phyloP scores from a whole-genome alignment of 2,797 vertebrate species.

The Leucoraja ocellata region DNA sequence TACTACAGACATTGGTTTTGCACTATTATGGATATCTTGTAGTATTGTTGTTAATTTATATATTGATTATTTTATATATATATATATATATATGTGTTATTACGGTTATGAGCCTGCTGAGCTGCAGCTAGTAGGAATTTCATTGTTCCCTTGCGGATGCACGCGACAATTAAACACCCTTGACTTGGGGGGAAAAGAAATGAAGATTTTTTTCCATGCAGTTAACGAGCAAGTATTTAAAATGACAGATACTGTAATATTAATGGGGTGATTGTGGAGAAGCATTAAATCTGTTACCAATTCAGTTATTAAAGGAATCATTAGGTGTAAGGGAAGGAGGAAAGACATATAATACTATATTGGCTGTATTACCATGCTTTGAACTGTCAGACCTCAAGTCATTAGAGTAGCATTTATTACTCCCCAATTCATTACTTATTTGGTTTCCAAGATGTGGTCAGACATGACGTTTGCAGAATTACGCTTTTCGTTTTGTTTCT shows the following conservation, averaged over 20 bases:
- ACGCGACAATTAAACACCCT: no score
- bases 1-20: no score
- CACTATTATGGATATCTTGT: no score
- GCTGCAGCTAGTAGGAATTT: no score
- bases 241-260: not conserved
- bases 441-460: not conserved
- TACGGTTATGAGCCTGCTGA: no score
- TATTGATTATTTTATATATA: no score
- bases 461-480: not conserved
- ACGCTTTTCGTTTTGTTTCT: not conserved
- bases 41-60: no score
- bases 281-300: not conserved
- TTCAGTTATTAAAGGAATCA: not conserved
- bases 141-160: no score
- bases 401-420: not conserved
- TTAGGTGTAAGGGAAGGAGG: not conserved
- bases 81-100: no score
- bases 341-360: not conserved
- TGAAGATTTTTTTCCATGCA: not conserved
- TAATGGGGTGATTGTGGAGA: not conserved
- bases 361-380: not conserved
- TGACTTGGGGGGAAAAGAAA: not conserved
- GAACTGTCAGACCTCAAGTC: not conserved
- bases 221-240: not conserved
- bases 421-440: not conserved